Percentiles rank a stretch among this genome's conserved stretches.
Evolutionary conservation across 1,140 invertebrate genomes (phyloP).

Genomic region (Oppia nitens): DNA sequence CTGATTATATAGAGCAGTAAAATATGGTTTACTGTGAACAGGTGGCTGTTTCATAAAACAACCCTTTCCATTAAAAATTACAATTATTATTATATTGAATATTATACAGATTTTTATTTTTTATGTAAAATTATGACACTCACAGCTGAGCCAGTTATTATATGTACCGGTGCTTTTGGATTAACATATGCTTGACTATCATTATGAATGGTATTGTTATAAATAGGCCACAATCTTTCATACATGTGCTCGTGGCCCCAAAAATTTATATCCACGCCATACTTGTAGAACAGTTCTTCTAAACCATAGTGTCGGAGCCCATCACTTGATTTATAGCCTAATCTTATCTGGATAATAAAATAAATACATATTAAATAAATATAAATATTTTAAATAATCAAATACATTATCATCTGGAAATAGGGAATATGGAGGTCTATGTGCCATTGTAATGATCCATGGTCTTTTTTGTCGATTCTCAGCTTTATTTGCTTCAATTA

Average conservation of each 20-base stretch:
- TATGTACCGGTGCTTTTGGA: conserved; percentile 73
- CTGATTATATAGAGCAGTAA: too few relatives aligned
- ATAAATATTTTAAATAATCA: background rate
- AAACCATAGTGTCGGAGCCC: conserved; percentile 34
- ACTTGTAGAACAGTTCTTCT: conserved; percentile 54
- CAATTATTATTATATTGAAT: too few relatives aligned
- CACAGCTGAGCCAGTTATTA: conserved; percentile 49
- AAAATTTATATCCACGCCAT: conserved; percentile 84
- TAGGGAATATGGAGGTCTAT: conserved; percentile 62
- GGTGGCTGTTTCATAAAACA: too few relatives aligned
- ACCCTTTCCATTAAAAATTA: too few relatives aligned
- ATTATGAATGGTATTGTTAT: conserved; percentile 59
- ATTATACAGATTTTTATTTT: too few relatives aligned
- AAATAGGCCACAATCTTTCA: conserved; percentile 81
- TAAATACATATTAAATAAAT: too few relatives aligned
- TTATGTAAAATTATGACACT: too few relatives aligned
- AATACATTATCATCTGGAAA: conserved; percentile 22
- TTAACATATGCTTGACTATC: conserved; percentile 81
- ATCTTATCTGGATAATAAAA: conserved; percentile 20
- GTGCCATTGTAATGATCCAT: conserved; percentile 85
- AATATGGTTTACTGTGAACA: too few relatives aligned
- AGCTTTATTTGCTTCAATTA: conserved; percentile 40
- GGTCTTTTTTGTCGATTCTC: conserved; percentile 47
- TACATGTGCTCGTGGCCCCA: conserved; percentile 95
- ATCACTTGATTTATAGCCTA: conserved; percentile 1